Conservation (phyloP, 2,888 invertebrate genomes). For the Dicroscelio sp. region DNA sequence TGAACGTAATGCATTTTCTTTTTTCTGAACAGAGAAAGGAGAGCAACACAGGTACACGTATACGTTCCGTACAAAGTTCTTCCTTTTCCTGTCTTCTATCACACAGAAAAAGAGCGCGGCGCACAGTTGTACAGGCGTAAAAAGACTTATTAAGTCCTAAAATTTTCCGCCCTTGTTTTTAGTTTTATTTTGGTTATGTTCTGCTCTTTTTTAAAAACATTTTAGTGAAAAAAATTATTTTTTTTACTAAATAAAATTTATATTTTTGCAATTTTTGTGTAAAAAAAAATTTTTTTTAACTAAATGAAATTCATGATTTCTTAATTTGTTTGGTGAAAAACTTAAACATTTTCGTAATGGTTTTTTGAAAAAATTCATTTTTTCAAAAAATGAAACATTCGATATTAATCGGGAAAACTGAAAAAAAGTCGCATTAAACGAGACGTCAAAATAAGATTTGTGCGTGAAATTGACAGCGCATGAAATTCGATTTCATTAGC, state of each 20-base stretch:
- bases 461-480: not conserved
- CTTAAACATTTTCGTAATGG: not conserved
- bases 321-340: not conserved
- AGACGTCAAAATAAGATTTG: no score
- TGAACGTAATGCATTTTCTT: constrained; percentile 32
- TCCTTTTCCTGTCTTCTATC: constrained; percentile 5
- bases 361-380: not conserved
- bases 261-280: not conserved
- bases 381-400: no score
- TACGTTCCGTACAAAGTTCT: constrained; percentile 34
- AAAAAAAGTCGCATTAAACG: no score
- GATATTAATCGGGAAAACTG: no score
- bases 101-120: not conserved
- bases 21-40: not conserved
- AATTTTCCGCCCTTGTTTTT: constrained; percentile 13
- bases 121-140: constrained; percentile 34
- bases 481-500: not conserved
- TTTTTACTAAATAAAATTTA: no score
- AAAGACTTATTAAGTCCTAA: constrained; percentile 41
- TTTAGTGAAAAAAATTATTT: not conserved
- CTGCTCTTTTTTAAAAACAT: not conserved
- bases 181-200: no score
- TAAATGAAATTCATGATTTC: not conserved
- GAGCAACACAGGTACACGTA: no score
- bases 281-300: not conserved